These are phyloP conservation scores for Microtus ochrogaster DNA, from an alignment of 2,113 vertebrate species.

Conservation along the genomic window DNA sequence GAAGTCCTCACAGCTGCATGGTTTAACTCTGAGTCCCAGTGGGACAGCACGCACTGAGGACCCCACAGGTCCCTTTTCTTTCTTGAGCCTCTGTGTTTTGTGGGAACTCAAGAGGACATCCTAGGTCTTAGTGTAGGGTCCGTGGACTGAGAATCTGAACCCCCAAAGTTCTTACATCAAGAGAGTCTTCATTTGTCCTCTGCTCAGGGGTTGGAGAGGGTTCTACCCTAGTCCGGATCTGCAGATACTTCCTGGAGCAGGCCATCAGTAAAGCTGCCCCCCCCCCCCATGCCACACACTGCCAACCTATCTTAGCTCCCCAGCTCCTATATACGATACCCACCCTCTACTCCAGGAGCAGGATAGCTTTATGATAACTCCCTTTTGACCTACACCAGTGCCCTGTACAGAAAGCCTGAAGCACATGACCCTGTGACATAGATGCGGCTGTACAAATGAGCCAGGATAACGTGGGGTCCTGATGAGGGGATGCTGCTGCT, in stretches of 20 bases:
- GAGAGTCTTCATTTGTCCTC: not conserved
- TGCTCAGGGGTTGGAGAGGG: not conserved
- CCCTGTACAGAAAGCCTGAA: not conserved
- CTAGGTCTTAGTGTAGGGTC: not conserved
- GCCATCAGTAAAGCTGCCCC: not conserved
- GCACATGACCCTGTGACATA: fast-evolving
- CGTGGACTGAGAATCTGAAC: not conserved
- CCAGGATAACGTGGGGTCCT: not conserved
- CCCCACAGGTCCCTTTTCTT: not conserved
- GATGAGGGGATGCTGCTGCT: not conserved
- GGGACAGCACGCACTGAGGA: too few relatives aligned
- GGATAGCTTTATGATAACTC: fast-evolving
- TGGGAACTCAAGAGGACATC: not conserved
- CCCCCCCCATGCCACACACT: too few relatives aligned
- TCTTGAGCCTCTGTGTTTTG: not conserved
- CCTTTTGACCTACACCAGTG: fast-evolving
- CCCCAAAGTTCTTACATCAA: not conserved
- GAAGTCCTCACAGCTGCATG: fast-evolving
- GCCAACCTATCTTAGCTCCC: not conserved
- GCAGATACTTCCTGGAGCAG: not conserved
- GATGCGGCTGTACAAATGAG: not conserved
- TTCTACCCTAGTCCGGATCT: not conserved
- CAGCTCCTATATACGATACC: not conserved
- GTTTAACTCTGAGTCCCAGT: too few relatives aligned
- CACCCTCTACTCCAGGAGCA: not conserved